Percentiles rank a stretch among this genome's conserved stretches.
Conservation (phyloP, 2,797 vertebrate genomes). For the Gymnoscopelus microlampas region DNA sequence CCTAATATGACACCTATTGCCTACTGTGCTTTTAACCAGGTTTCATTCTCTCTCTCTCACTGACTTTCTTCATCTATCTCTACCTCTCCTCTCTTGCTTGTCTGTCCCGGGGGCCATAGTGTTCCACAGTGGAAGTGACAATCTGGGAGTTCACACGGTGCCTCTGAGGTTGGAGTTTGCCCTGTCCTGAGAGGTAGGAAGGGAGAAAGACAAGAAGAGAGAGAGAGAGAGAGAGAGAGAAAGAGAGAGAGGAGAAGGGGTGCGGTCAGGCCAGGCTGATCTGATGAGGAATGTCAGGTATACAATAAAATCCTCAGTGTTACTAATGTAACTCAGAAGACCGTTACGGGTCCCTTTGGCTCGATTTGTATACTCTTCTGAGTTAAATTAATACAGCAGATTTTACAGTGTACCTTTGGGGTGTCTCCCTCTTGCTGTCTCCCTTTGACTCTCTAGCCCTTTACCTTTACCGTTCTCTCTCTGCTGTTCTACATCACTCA, state of each 20-base stretch:
- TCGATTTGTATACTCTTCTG: no score
- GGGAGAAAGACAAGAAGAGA: conserved; percentile 26
- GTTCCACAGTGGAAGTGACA: conserved; percentile 79
- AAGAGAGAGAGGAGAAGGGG: conserved; percentile 14
- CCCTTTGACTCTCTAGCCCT: neutral
- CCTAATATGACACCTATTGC: conserved; percentile 77
- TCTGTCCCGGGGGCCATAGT: conserved; percentile 74
- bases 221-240: conserved; percentile 22
- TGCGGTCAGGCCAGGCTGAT: conserved; percentile 47
- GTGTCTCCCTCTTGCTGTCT: neutral
- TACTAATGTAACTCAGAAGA: no score
- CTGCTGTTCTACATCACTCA: conserved; percentile 49
- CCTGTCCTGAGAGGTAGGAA: conserved; percentile 55
- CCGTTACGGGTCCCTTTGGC: no score
- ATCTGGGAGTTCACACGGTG: conserved; percentile 66
- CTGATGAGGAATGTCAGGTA: conserved; percentile 15
- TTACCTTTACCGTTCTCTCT: neutral
- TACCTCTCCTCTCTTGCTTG: conserved; percentile 57
- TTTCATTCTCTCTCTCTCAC: conserved; percentile 22
- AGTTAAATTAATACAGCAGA: no score
- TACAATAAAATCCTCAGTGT: no score
- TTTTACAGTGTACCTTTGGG: no score
- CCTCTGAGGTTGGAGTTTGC: conserved; percentile 67
- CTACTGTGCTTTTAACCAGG: conserved; percentile 66
- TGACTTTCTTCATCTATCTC: conserved; percentile 39